Base-by-base conservation (phyloP, 1,140 invertebrate species). In the Dinoponera quadriceps region DNA sequence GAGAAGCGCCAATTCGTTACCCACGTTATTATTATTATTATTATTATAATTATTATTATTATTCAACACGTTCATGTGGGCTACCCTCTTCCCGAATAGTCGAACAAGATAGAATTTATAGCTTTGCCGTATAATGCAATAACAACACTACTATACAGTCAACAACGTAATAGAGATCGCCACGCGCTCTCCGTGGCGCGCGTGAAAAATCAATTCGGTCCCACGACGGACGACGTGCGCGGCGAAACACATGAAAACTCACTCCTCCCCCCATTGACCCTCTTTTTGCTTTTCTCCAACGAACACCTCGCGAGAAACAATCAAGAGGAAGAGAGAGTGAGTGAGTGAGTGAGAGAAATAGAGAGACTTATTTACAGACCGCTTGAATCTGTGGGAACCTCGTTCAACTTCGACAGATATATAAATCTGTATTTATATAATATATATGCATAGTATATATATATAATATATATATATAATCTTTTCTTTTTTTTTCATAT, bases 401-500 rank as follows among this genome's bases (percentile, higher is more conserved):
- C 44, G 48, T 75, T 27, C n/a, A 62, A 65, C 72, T 75, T 78
- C 72, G 29, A 83, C 57, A 88, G 85, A 91, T 91, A 90, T 88
- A 88, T 82, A 88, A 87, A 14, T 80, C 25, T 78, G 62, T n/a
- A n/a, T 85, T 82, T 86, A 80, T 88, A 85, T 82, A 68, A 88
- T 91, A 77, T 87, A 87, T 84, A 87, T 86, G 51, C 66, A 77
- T 71, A 84, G 85, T 86, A 68, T 87, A 68, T 88, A 80, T 86
- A 83, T 86, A 84, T 83, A n/a, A 83, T 73, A 68, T 54, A 81
- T 85, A 80, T 78, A 55, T 77, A 86, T 84, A 84, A 81, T 82
- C 84, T 62, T 2, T 83, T 80, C 68, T 69, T 80, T 55, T 87
- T 75, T 68, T 38, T 75, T n/a, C n/a, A n/a, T n/a, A n/a, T n/a